A percentile compares a stretch with the other conserved stretches of the same genome.
These are phyloP conservation scores for Dendrocincla tyrannina DNA, from an alignment of 2,797 vertebrate species.

Conservation along the genomic window DNA sequence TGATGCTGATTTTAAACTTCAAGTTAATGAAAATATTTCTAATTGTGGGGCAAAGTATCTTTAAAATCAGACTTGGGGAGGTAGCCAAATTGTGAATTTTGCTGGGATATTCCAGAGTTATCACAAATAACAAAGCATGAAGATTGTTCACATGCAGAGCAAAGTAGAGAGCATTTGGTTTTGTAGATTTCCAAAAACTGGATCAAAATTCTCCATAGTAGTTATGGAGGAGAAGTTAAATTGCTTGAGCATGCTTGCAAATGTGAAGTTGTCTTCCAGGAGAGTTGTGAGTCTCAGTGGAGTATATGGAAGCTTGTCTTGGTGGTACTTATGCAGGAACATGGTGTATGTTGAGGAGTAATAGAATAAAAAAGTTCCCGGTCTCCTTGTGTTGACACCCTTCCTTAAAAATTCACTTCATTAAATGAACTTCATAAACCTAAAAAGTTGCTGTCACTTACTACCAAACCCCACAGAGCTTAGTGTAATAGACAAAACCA, in stretches of 20 bases:
- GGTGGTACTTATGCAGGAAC: neutral
- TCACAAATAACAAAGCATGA: neutral
- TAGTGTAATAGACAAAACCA: neutral
- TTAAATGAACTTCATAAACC: neutral
- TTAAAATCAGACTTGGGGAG: conserved; percentile 17
- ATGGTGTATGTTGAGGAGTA: neutral
- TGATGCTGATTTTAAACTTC: conserved; percentile 13
- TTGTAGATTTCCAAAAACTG: neutral
- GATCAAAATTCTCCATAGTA: neutral
- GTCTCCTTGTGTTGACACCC: neutral
- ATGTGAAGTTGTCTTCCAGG: neutral
- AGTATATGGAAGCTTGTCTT: neutral
- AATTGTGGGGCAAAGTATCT: conserved; percentile 6
- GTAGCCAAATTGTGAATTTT: conserved; percentile 21
- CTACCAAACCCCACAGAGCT: neutral
- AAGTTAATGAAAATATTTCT: conserved; percentile 9
- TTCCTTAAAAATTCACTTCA: neutral
- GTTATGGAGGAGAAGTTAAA: neutral
- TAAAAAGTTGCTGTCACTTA: neutral
- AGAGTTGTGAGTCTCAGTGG: neutral
- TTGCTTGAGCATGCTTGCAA: neutral
- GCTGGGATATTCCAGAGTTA: neutral
- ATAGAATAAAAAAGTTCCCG: neutral
- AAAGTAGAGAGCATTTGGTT: neutral
- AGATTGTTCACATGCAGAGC: neutral